Conservation (phyloP, 92 coral and sea anemone genomes). For the Umimayanthus kanabou region DNA sequence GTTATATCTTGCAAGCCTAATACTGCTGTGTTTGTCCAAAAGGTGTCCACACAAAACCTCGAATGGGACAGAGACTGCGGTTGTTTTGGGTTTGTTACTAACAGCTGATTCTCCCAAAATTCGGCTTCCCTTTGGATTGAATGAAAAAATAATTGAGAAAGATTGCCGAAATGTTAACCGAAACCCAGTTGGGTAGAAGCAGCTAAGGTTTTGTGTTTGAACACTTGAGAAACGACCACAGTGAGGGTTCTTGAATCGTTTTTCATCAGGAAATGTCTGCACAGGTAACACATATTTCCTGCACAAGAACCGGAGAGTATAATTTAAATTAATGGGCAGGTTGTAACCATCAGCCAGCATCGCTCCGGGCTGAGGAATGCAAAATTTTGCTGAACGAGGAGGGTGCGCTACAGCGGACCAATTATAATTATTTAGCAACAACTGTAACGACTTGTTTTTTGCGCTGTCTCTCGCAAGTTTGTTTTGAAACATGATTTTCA, state of each 20-base stretch:
- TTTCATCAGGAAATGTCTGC: not conserved
- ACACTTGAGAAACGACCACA: not conserved
- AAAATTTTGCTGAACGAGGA: not conserved
- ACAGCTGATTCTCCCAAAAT: no score
- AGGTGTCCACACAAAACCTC: not conserved
- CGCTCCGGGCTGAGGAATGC: not conserved
- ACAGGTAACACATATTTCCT: not conserved
- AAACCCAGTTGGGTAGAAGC: not conserved
- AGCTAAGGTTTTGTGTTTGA: not conserved
- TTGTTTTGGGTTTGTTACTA: no score
- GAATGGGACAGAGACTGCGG: not conserved
- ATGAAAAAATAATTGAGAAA: no score
- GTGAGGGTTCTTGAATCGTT: not conserved
- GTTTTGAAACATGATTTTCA: not conserved
- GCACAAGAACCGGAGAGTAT: not conserved
- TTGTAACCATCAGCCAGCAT: no score
- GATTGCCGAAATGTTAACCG: no score
- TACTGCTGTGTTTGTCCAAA: not conserved
- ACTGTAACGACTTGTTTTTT: not conserved
- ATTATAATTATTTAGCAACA: no score
- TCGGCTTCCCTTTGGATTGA: no score
- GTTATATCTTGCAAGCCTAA: no score
- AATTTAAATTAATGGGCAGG: not conserved
- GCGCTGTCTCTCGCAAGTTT: not conserved
- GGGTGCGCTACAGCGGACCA: not conserved